These are phyloP conservation scores for Sylvia atricapilla DNA, from an alignment of 2,113 vertebrate species.

Conservation along the genomic window DNA sequence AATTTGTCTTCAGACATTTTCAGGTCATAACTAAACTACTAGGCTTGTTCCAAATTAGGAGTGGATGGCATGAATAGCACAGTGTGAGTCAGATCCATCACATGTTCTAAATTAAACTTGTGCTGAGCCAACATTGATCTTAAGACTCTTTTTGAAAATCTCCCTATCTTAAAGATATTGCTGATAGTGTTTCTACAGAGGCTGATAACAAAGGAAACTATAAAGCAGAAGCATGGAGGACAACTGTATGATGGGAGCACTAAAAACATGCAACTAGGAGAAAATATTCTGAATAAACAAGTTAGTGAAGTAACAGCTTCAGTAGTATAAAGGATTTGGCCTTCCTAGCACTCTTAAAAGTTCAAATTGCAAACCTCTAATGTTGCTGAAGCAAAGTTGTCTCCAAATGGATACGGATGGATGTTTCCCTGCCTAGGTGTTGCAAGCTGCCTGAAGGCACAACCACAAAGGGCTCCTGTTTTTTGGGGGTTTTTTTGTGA, in stretches of 20 bases:
- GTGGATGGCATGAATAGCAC: slow-evolving; percentile 6
- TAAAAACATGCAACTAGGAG: neutral
- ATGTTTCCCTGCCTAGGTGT: neutral
- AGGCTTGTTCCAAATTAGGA: neutral
- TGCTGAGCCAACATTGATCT: slow-evolving; percentile 3
- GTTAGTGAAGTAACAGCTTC: neutral
- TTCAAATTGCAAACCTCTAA: neutral
- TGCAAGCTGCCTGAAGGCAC: neutral
- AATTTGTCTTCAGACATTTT: slow-evolving; percentile 34
- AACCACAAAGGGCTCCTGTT: neutral
- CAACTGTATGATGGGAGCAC: neutral
- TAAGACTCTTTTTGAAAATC: slow-evolving; percentile 1
- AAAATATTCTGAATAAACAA: neutral
- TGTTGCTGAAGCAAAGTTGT: neutral
- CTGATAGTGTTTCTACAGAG: neutral
- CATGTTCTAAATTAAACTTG: slow-evolving; percentile 36
- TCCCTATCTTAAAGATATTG: neutral
- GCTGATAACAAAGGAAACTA: neutral
- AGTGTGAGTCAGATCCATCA: slow-evolving; percentile 24
- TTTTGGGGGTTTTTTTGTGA: neutral
- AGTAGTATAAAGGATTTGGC: neutral
- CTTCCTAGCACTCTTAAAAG: neutral
- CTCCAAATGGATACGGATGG: neutral
- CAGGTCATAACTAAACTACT: neutral
- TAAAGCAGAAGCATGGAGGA: neutral